Conservation (phyloP, 2,113 vertebrate species). For the Tyto alba region DNA sequence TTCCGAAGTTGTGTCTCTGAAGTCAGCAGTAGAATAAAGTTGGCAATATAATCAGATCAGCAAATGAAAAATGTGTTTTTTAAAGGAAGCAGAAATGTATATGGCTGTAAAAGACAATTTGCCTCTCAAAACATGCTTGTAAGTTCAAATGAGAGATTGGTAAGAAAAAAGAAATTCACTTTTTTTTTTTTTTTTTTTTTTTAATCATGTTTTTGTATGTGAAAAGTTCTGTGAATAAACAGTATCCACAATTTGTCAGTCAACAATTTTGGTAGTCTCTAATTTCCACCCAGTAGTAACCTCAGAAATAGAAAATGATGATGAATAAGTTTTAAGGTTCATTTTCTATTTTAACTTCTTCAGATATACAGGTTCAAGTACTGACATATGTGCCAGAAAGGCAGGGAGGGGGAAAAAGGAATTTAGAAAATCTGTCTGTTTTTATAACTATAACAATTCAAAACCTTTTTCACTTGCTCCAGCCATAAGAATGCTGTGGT, state of each 20-base stretch:
- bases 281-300: neutral
- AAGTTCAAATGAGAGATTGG: neutral
- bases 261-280: neutral
- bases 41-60: neutral
- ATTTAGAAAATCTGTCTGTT: neutral
- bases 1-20: neutral
- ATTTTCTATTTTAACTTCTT: neutral
- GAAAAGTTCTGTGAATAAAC: neutral
- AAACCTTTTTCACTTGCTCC: neutral
- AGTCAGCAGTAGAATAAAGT: neutral
- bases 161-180: neutral
- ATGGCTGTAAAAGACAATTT: neutral
- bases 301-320: neutral
- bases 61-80: neutral
- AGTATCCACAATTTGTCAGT: too few relatives aligned
- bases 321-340: neutral
- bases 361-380: neutral
- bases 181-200: neutral
- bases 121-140: neutral
- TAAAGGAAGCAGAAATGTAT: neutral
- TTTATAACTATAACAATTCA: neutral
- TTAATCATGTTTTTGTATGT: neutral
- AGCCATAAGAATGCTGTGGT: neutral
- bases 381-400: neutral
- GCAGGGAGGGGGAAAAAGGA: rapidly evolving